Evolutionary conservation across 2,113 vertebrate genomes (phyloP), one percentile per base, ranked within the genome.

Genomic region (Neolamprologus modestus): DNA sequence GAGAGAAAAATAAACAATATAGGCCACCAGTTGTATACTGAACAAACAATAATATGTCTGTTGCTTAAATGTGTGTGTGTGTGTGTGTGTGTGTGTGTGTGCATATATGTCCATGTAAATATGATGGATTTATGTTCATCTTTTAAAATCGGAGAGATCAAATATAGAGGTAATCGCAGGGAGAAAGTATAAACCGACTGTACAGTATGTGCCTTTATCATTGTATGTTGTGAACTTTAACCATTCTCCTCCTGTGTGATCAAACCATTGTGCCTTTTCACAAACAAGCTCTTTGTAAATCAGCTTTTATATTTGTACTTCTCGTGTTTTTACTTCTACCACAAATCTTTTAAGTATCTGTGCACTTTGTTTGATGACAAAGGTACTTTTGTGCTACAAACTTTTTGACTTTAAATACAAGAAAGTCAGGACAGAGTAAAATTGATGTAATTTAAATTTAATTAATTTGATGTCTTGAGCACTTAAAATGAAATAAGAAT

Each of bases 211-310:
- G 93, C 92, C 92, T 94, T 93, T 80, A 71, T 84, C 45, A 31
- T 31, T 52, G 45, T 33, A 5, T n/a, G 59, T 83, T 78, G 52
- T 26, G 3, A 53, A 47, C 26, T n/a, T 91, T 88, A 63, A 82
- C 84, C 12, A 21, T 83, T 68, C 52, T 90, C 66, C 57, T 91
- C 66, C 53, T 42, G 85, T 2, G 14, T 47, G 57, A 81, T 87
- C 53, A 88, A 85, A 91, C 94, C 89, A 82, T 84, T 76, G 92
- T 94, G 93, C 92, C 94, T 95, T 94, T 93, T 83, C 80, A 40
- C 79, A 16, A 81, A 84, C 54, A 84, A 79, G 50, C 53, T 85
- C 68, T 85, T 50, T 82, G 83, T 63, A 61, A 90, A 91, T 84
- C 45, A 87, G 66, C 45, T 68, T 84, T 90, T 84, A 35, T 61